Conservation (phyloP, 2,113 vertebrate species). For the Martes martes region DNA sequence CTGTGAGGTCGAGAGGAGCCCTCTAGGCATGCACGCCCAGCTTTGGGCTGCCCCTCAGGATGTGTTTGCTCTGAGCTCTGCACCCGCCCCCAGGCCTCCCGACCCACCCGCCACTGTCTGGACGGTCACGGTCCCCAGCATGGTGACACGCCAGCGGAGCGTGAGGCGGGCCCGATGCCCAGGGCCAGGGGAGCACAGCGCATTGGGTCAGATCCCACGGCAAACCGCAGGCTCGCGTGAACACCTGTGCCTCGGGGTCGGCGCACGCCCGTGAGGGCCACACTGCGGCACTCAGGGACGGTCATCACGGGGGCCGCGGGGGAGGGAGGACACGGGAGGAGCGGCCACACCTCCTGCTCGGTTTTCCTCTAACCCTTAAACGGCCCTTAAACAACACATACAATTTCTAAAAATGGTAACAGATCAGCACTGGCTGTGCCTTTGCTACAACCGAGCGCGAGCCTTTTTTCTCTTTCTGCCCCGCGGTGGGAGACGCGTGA, state of each 20-base stretch:
- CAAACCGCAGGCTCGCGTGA: not conserved
- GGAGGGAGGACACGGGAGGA: fast-evolving
- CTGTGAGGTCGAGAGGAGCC: not conserved
- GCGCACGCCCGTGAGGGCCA: not conserved
- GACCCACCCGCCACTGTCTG: fast-evolving
- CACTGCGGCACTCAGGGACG: fast-evolving
- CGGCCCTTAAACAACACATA: not conserved
- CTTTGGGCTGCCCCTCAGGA: not conserved
- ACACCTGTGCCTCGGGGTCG: fast-evolving
- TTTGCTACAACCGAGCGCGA: not conserved
- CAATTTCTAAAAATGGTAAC: fast-evolving
- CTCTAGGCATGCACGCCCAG: not conserved
- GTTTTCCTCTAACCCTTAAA: not conserved
- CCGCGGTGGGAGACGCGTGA: not conserved
- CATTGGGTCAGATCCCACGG: not conserved
- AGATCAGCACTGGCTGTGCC: not conserved
- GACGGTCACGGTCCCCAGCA: fast-evolving
- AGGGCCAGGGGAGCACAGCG: not conserved
- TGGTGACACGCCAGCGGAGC: not conserved
- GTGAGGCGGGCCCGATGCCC: fast-evolving
- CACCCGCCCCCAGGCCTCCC: not conserved
- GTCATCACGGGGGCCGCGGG: fast-evolving
- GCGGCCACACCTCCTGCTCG: fast-evolving
- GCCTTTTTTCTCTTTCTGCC: no score
- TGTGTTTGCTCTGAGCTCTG: no score